Conservation (phyloP, 2,797 vertebrate genomes). For the Coracias cyanogaster region DNA sequence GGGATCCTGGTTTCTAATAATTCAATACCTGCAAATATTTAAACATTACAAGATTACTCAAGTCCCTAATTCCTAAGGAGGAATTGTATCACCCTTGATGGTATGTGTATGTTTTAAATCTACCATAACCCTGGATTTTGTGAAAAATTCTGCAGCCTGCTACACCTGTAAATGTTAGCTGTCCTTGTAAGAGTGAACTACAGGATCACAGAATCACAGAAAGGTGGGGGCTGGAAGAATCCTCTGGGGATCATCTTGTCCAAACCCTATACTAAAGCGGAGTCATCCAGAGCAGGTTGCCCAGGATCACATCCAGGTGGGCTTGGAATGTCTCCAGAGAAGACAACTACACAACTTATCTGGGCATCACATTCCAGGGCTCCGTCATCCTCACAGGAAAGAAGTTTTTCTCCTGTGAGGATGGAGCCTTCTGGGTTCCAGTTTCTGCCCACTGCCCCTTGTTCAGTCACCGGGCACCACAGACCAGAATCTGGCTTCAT, state of each 20-base stretch:
- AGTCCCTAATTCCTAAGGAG: neutral
- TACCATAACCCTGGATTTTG: neutral
- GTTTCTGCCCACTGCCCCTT: too few species aligned
- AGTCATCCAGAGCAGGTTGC: neutral
- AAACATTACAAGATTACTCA: neutral
- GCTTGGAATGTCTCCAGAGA: neutral
- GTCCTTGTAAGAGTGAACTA: neutral
- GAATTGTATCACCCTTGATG: neutral
- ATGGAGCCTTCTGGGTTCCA: neutral
- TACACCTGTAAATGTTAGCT: neutral
- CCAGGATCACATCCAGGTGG: neutral
- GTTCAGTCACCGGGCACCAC: too few species aligned
- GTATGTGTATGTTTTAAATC: fast-evolving
- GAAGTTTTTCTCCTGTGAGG: neutral
- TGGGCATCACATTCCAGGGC: neutral
- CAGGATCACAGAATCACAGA: neutral
- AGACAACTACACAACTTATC: neutral
- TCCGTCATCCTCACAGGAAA: neutral
- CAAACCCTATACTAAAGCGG: neutral
- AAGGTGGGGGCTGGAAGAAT: neutral
- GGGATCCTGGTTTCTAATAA: neutral
- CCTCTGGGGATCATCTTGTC: neutral
- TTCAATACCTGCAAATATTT: neutral
- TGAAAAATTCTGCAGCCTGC: neutral
- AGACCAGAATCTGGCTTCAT: too few species aligned